Conservation (phyloP, 2,888 invertebrate species). For the Oithona nana region DNA sequence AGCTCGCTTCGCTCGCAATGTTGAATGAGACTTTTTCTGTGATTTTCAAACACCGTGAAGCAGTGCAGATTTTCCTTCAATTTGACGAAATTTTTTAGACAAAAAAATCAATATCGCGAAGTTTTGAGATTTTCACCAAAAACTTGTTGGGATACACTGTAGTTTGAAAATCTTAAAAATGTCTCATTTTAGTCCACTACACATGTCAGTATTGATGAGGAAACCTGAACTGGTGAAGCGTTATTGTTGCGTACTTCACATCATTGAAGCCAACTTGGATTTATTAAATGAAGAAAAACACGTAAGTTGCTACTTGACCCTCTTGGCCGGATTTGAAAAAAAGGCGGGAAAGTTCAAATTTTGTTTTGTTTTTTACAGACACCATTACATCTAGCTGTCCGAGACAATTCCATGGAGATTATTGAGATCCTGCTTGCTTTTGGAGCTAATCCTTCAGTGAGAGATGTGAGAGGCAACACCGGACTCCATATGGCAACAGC, state of each 20-base stretch:
- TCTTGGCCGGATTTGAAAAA: background rate
- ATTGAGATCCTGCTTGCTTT: slow-evolving; percentile 6
- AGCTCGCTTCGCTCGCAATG: too few relatives aligned
- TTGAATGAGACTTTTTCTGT: too few relatives aligned
- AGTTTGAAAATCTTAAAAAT: too few relatives aligned
- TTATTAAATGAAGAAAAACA: slow-evolving; percentile 6
- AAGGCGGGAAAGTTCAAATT: background rate
- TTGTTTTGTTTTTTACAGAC: background rate
- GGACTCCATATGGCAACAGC: slow-evolving; percentile 9
- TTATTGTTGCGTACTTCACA: slow-evolving; percentile 11
- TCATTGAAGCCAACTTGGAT: slow-evolving; percentile 6
- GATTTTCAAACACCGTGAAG: too few relatives aligned
- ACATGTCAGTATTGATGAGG: slow-evolving; percentile 14
- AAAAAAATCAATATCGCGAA: too few relatives aligned
- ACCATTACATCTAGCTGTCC: slow-evolving; percentile 13
- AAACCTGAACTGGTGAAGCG: slow-evolving; percentile 10
- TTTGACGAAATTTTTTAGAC: too few relatives aligned
- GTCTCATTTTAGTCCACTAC: slow-evolving; percentile 1
- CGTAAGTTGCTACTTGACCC: background rate
- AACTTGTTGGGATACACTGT: too few relatives aligned
- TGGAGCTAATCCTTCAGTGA: slow-evolving; percentile 10
- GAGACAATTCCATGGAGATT: slow-evolving; percentile 12
- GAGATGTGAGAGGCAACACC: slow-evolving; percentile 11
- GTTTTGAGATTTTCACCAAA: too few relatives aligned
- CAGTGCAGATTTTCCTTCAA: too few relatives aligned